Percentiles rank a stretch among this genome's conserved stretches.
Evolutionary conservation across 2,113 vertebrate genomes (phyloP).

Genomic region (Ctenodactylus gundi): DNA sequence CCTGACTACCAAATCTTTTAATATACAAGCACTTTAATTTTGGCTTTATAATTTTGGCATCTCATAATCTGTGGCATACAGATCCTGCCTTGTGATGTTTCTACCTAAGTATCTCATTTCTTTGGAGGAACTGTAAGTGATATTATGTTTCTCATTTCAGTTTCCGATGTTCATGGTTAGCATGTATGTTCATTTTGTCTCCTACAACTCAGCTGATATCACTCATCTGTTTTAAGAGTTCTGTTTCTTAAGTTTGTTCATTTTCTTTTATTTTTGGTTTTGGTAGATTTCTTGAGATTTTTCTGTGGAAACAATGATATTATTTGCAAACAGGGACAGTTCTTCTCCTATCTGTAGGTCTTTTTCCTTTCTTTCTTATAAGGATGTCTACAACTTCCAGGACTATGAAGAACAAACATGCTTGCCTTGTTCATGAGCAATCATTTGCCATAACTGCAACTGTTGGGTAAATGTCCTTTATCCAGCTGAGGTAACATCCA

Average conservation of each 20-base stretch:
- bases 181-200: background rate
- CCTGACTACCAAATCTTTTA: background rate
- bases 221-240: background rate
- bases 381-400: background rate
- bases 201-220: background rate
- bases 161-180: background rate
- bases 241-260: background rate
- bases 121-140: background rate
- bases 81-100: background rate
- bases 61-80: background rate
- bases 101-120: background rate
- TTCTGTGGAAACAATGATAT: background rate
- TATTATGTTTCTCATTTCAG: background rate
- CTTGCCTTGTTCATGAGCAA: background rate
- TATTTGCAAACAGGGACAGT: background rate
- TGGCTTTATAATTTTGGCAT: background rate
- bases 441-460: background rate
- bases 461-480: background rate
- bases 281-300: background rate
- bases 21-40: background rate
- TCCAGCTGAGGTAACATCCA: background rate
- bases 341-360: background rate
- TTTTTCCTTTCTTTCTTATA: background rate
- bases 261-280: too few species aligned
- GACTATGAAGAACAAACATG: background rate